Evolutionary conservation across 1,140 invertebrate genomes (phyloP).

Genomic region (Drosophila virilis): DNA sequence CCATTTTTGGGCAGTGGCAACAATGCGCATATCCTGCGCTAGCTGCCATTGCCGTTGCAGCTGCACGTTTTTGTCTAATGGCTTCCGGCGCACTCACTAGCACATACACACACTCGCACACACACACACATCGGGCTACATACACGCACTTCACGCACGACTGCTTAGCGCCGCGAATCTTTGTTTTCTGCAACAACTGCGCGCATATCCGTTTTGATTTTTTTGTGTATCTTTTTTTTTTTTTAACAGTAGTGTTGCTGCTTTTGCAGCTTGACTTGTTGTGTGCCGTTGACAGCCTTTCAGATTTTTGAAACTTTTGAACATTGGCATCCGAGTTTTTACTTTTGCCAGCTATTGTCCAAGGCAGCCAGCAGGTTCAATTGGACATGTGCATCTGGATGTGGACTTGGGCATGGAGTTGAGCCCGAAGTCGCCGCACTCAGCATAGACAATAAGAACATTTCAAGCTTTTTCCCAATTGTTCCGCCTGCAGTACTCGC

Average conservation of each 20-base stretch:
- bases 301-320: slow-evolving; percentile 73
- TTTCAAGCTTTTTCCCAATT: slow-evolving; percentile 34
- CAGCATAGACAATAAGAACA: slow-evolving; percentile 34
- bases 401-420: slow-evolving; percentile 45
- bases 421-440: slow-evolving; percentile 23
- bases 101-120: slow-evolving; percentile 22
- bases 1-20: slow-evolving; percentile 75
- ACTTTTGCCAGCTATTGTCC: slow-evolving; percentile 54
- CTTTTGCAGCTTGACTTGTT: slow-evolving; percentile 29
- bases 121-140: slow-evolving; percentile 6
- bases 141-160: slow-evolving; percentile 72
- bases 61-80: slow-evolving; percentile 81
- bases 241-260: slow-evolving; percentile 28
- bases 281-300: slow-evolving; percentile 66
- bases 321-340: slow-evolving; percentile 67
- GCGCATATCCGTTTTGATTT: slow-evolving; percentile 63
- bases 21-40: slow-evolving; percentile 72
- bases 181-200: slow-evolving; percentile 77
- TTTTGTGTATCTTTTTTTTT: slow-evolving; percentile 16
- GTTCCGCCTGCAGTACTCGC: slow-evolving; percentile 17
- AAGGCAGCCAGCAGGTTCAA: slow-evolving; percentile 48
- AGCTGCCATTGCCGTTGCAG: slow-evolving; percentile 41
- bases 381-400: slow-evolving; percentile 54
- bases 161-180: slow-evolving; percentile 79
- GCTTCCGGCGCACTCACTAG: slow-evolving; percentile 64